Conservation (phyloP, 2,888 invertebrate species). For the Philaethria dido region DNA sequence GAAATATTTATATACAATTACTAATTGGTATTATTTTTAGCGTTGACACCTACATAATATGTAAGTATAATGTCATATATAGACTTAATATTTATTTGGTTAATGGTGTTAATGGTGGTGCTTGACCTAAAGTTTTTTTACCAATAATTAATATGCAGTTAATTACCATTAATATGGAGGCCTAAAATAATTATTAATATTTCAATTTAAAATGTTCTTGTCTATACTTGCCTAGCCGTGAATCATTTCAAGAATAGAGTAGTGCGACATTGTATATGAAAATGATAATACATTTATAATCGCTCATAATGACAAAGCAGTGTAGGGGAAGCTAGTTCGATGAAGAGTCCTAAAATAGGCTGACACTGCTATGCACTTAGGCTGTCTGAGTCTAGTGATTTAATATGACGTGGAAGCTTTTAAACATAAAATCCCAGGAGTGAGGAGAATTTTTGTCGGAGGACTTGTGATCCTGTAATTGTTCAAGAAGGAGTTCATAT, state of each 20-base stretch:
- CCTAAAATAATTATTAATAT: too few species aligned
- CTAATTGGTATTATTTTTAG: background rate
- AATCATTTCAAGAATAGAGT: background rate
- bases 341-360: conserved; percentile 40
- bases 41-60: too few species aligned
- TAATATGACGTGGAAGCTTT: conserved; percentile 40
- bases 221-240: background rate
- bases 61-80: too few species aligned
- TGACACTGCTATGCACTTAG: conserved; percentile 42
- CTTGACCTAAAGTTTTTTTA: too few species aligned
- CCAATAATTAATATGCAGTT: too few species aligned
- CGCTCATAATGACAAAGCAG: conserved; percentile 26
- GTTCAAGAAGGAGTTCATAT: too few species aligned
- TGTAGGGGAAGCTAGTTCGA: conserved; percentile 34
- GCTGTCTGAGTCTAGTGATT: conserved; percentile 39
- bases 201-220: background rate
- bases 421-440: conserved; percentile 35
- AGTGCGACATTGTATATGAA: background rate
- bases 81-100: too few species aligned
- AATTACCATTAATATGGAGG: too few species aligned
- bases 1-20: background rate
- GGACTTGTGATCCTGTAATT: background rate
- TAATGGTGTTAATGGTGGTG: too few species aligned
- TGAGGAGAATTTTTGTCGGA: conserved; percentile 21
- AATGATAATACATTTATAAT: conserved; percentile 25